phyloP scores from a whole-genome alignment of 2,113 vertebrate species.

The Synodontis membranacea region DNA sequence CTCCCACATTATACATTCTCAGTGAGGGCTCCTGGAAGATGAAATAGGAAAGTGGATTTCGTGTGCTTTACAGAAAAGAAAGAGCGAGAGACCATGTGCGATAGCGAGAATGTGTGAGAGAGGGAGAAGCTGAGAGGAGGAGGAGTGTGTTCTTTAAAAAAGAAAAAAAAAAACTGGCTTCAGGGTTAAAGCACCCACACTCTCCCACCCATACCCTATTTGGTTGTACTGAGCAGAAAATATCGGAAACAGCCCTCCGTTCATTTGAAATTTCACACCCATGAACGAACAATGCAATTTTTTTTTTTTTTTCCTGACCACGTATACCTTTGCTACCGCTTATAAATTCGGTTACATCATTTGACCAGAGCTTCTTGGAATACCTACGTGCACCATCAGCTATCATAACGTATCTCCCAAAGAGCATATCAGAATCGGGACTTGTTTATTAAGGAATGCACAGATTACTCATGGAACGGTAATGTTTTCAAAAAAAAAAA shows the following conservation, averaged over 20 bases:
- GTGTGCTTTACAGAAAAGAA: slow-evolving; percentile 61
- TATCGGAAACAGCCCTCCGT: slow-evolving; percentile 35
- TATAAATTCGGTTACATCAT: slow-evolving; percentile 62
- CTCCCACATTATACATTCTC: slow-evolving; percentile 60
- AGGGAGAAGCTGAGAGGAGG: slow-evolving; percentile 40
- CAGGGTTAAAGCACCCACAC: slow-evolving; percentile 71
- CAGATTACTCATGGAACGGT: neutral
- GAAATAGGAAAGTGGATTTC: slow-evolving; percentile 64
- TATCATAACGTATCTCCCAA: slow-evolving; percentile 19
- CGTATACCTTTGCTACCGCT: slow-evolving; percentile 44
- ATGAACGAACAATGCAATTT: slow-evolving; percentile 63
- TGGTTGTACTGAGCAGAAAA: slow-evolving; percentile 61
- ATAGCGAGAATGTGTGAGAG: slow-evolving; percentile 46
- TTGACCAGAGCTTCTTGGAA: slow-evolving; percentile 58
- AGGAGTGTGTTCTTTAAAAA: slow-evolving; percentile 55
- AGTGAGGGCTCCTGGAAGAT: slow-evolving; percentile 68
- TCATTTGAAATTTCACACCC: slow-evolving; percentile 58
- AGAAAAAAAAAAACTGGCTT: slow-evolving; percentile 47
- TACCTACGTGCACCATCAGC: neutral
- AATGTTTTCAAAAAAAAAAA: neutral
- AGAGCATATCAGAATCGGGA: neutral
- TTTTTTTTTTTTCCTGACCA: slow-evolving; percentile 33
- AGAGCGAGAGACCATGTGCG: slow-evolving; percentile 50
- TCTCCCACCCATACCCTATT: slow-evolving; percentile 60
- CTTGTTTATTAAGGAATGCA: slow-evolving; percentile 3